Percentiles rank a stretch among this genome's conserved stretches.
Evolutionary conservation across 1,140 invertebrate species (phyloP).

Genomic region (Danaus melanippus): DNA sequence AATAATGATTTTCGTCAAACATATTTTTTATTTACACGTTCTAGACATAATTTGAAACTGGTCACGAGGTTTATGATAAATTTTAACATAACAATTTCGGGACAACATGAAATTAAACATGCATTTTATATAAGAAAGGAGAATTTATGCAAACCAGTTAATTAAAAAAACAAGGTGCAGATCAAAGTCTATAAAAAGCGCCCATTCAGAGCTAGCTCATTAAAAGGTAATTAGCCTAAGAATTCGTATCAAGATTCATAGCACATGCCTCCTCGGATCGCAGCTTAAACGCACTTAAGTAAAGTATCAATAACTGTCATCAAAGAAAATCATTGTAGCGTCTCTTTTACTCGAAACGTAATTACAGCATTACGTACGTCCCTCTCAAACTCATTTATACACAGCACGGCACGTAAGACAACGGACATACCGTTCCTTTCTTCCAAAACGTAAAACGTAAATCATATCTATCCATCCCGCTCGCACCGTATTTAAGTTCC

Average conservation of each 20-base stretch:
- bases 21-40: too few relatives aligned
- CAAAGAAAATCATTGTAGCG: constrained; percentile 54
- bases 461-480: constrained; percentile 32
- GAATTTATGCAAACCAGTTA: not conserved
- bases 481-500: constrained; percentile 25
- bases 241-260: constrained; percentile 36
- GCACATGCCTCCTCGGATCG: constrained; percentile 35
- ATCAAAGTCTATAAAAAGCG: constrained; percentile 12
- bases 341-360: constrained; percentile 64
- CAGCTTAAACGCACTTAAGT: constrained; percentile 39
- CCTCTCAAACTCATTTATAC: constrained; percentile 62
- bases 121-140: too few relatives aligned
- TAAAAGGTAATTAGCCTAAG: constrained; percentile 54
- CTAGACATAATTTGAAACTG: too few relatives aligned
- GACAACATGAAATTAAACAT: too few relatives aligned
- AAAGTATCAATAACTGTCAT: constrained; percentile 65
- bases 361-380: constrained; percentile 60
- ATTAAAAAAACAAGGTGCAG: constrained; percentile 10
- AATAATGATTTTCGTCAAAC: too few relatives aligned
- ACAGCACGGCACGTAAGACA: constrained; percentile 28
- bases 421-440: constrained; percentile 56
- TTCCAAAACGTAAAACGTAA: constrained; percentile 39
- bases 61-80: too few relatives aligned
- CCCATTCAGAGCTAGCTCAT: constrained; percentile 24
- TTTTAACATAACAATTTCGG: too few relatives aligned